Evolutionary conservation across 2,888 invertebrate genomes (phyloP).

Genomic region (Cabera pusaria): DNA sequence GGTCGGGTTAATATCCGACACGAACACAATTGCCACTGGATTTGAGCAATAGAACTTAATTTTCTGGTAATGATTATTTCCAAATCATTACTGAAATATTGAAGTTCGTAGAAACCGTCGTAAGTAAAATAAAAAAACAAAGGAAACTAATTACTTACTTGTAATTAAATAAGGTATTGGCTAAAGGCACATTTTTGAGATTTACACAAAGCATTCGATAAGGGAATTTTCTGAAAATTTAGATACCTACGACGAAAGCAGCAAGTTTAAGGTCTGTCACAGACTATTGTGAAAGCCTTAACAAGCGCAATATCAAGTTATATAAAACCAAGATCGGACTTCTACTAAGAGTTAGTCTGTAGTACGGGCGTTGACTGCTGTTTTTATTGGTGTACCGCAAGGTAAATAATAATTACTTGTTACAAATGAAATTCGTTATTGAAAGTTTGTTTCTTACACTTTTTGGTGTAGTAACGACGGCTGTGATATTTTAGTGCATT

Average conservation of each 20-base stretch:
- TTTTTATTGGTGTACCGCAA: constrained; percentile 44
- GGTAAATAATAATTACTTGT: too few species aligned
- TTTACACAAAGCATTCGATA: constrained; percentile 14
- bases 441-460: too few species aligned
- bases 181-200: too few species aligned
- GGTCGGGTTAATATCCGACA: constrained; percentile 35
- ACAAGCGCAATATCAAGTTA: constrained; percentile 62
- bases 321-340: constrained; percentile 67
- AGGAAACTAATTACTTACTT: constrained; percentile 2
- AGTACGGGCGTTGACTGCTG: constrained; percentile 44
- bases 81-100: constrained; percentile 30
- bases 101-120: constrained; percentile 35
- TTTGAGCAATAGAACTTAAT: constrained; percentile 41
- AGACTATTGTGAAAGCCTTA: constrained; percentile 60
- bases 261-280: constrained; percentile 17
- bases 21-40: constrained; percentile 31
- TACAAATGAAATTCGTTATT: too few species aligned
- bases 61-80: constrained; percentile 44
- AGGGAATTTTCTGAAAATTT: too few species aligned
- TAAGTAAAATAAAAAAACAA: constrained; percentile 14
- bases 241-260: too few species aligned
- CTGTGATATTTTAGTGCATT: constrained; percentile 12
- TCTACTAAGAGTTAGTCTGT: constrained; percentile 52
- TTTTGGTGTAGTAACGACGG: constrained; percentile 19
- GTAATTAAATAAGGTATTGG: constrained; percentile 5